Conservation (phyloP, 2,113 vertebrate species). For the Chinchilla lanigera region DNA sequence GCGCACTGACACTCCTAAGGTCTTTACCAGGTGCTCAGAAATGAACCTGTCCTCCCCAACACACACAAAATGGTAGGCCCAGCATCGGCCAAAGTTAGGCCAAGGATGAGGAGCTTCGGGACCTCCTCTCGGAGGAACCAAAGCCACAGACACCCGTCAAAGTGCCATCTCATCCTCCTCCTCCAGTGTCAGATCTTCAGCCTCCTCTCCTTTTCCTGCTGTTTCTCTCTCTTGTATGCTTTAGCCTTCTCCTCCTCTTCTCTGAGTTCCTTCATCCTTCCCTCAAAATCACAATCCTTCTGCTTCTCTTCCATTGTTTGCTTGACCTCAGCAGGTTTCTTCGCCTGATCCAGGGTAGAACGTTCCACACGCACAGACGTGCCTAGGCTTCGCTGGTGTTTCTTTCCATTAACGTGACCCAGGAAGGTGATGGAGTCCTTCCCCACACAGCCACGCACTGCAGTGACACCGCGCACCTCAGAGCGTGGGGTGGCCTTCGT, state of each 20-base stretch:
- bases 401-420: conserved; percentile 99
- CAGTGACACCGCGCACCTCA: conserved; percentile 99
- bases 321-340: conserved; percentile 97
- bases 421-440: conserved; percentile 99
- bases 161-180: conserved; percentile 98
- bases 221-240: conserved; percentile 98
- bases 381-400: conserved; percentile 98
- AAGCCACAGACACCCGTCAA: conserved; percentile 99
- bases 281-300: conserved; percentile 99
- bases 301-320: conserved; percentile 99
- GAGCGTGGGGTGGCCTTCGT: too few relatives aligned
- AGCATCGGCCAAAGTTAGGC: conserved; percentile 63
- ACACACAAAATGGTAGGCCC: conserved; percentile 73
- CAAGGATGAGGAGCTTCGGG: conserved; percentile 87
- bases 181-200: conserved; percentile 95
- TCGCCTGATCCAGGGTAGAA: conserved; percentile 98
- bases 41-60: conserved; percentile 58
- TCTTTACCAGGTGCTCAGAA: conserved; percentile 81
- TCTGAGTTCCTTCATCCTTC: conserved; percentile 97
- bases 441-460: conserved; percentile 99
- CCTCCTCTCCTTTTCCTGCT: conserved; percentile 97
- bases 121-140: conserved; percentile 95
- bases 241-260: conserved; percentile 99
- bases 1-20: conserved; percentile 55
- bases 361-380: conserved; percentile 99